phyloP scores from a whole-genome alignment of 1,140 invertebrate species.

The Drosophila sulfurigaster region DNA sequence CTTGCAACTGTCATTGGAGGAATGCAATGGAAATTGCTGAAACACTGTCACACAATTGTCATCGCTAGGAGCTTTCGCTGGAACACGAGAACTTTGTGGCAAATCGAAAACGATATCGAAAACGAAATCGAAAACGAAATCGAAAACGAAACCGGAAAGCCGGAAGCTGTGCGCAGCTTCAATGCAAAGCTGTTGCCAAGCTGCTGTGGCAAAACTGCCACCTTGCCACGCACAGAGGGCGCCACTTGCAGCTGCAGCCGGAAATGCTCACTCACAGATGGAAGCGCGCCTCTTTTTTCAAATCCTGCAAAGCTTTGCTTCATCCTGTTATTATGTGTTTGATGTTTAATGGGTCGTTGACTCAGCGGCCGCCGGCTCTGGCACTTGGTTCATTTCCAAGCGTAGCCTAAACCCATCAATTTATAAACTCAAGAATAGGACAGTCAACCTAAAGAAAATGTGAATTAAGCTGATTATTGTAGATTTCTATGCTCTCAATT shows the following conservation, averaged over 20 bases:
- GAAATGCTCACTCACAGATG: constrained; percentile 22
- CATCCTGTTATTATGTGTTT: not conserved
- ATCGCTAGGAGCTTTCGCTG: constrained; percentile 55
- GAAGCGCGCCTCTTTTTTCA: constrained; percentile 15
- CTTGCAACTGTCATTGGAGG: constrained; percentile 9
- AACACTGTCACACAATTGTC: constrained; percentile 46
- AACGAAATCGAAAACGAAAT: no score
- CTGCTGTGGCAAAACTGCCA: not conserved
- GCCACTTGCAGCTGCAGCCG: constrained; percentile 17
- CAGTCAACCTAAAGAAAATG: no score
- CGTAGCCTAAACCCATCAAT: not conserved
- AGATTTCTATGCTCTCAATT: no score
- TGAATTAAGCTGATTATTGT: no score
- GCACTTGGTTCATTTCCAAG: constrained; percentile 5
- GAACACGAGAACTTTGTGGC: constrained; percentile 29
- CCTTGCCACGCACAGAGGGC: constrained; percentile 25
- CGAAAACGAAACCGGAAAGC: not conserved
- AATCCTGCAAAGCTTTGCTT: constrained; percentile 8
- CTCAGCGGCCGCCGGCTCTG: constrained; percentile 1
- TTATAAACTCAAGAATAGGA: no score
- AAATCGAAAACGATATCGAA: no score
- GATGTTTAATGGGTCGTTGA: constrained; percentile 17
- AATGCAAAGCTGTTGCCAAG: constrained; percentile 20
- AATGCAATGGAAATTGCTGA: constrained; percentile 54
- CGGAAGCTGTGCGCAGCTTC: constrained; percentile 65